Evolutionary conservation across 2,113 vertebrate genomes (phyloP), one percentile per base, ranked within the genome.

Genomic region (Cyanocitta stelleri): DNA sequence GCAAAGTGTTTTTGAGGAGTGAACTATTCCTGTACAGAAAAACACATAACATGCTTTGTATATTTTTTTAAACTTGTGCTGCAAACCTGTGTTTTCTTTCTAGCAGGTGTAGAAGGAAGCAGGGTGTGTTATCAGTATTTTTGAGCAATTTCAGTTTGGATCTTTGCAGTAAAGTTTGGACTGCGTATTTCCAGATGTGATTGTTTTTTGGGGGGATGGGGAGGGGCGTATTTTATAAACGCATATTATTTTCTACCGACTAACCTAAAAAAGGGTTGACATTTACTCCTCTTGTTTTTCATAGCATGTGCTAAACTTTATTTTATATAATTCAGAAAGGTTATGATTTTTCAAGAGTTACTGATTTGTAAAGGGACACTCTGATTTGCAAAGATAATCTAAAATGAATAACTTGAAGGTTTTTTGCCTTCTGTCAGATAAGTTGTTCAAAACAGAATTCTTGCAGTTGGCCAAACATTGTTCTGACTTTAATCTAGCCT

Each of bases 31-130:
- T n/a, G 26, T 71, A 35, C 13, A 35, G 68, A 79, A 75, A 39
- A 77, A n/a, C 0, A 1, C 11, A 5, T 63, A 74, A n/a, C 2
- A 0, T n/a, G 4, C 23, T 77, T 48, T 63, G 13, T 63, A 1
- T 55, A 6, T 51, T 61, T 44, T 48, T 33, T 66, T 80, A 23
- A 2, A 75, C 11, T 92, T 87, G 35, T 87, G 14, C 30, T 63
- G 35, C 61, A 71, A 55, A 89, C 10, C 15, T 7, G 4, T 84
- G 23, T n/a, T 91, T 86, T 72, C 29, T 72, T 75, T 56, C 11
- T 61, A 46, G 41, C 55, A 41, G 11, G 5, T 64, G 7, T 64
- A 49, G 66, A 51, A 67, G 66, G 39, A 79, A 72, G 43, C 67
- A 81, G 51, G 1, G 6, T 67, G 29, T 63, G n/a, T 85, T 71